phyloP scores from a whole-genome alignment of 1,140 invertebrate genomes.

The Sinella curviseta region DNA sequence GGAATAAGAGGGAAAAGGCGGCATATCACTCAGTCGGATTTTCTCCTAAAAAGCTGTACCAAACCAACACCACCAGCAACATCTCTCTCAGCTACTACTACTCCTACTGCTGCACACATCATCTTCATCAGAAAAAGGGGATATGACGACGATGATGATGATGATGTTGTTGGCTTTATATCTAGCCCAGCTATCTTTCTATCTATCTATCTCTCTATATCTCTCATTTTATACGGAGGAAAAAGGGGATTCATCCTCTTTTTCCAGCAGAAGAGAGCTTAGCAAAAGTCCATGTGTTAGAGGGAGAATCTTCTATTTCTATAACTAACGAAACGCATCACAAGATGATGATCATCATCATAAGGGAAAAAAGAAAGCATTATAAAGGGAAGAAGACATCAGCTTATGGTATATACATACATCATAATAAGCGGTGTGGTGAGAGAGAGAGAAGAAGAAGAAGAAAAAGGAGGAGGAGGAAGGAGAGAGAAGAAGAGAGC shows the following conservation, averaged over 20 bases:
- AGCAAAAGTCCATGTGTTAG: slow-evolving; percentile 2
- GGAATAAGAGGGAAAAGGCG: neutral
- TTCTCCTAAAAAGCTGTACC: slow-evolving; percentile 6
- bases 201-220: neutral
- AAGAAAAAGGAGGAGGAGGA: neutral
- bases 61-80: neutral
- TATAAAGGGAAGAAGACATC: slow-evolving; percentile 21
- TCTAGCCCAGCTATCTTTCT: neutral
- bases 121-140: neutral
- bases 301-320: neutral
- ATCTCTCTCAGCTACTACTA: too few species aligned
- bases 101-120: neutral
- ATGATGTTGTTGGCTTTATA: slow-evolving; percentile 3
- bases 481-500: slow-evolving; percentile 12
- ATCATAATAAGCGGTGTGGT: neutral
- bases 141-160: neutral
- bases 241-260: slow-evolving; percentile 9
- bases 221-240: neutral
- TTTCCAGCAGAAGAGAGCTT: slow-evolving; percentile 16
- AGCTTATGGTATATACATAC: slow-evolving; percentile 19
- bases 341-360: too few species aligned
- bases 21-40: slow-evolving; percentile 25
- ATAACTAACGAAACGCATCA: slow-evolving; percentile 3
- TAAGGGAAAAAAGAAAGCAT: slow-evolving; percentile 14
- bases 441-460: neutral